A percentile compares a stretch with the other conserved stretches of the same genome.
Conservation (phyloP, 2,888 invertebrate genomes). For the Tetranychus truncatus region DNA sequence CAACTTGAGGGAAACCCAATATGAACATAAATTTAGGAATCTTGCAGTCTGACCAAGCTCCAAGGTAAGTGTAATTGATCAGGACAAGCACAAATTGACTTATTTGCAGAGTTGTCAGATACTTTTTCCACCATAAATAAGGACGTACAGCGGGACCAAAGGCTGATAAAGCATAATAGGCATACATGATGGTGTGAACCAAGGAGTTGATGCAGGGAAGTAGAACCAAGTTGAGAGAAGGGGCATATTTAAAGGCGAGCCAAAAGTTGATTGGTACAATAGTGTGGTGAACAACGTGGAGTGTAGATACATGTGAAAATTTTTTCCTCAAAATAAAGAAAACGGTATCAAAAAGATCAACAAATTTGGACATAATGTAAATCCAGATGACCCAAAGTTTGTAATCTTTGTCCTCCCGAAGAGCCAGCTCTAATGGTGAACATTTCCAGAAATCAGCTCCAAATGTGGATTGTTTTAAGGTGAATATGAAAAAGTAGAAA, state of each 20-base stretch:
- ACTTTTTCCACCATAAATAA: conserved; percentile 28
- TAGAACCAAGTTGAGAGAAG: conserved; percentile 25
- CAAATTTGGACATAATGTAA: conserved; percentile 11
- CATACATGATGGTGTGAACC: conserved; percentile 24
- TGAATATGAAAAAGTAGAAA: not conserved
- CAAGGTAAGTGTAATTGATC: not conserved
- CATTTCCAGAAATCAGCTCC: not conserved
- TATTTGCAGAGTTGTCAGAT: conserved; percentile 27
- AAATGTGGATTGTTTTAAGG: not conserved
- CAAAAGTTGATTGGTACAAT: conserved; percentile 22
- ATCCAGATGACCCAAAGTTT: not conserved
- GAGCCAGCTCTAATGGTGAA: not conserved
- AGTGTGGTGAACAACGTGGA: conserved; percentile 12
- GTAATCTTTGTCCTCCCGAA: not conserved
- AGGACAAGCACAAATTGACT: conserved; percentile 23
- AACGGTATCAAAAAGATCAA: conserved; percentile 11
- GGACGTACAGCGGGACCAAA: conserved; percentile 24
- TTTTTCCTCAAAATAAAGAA: conserved; percentile 13
- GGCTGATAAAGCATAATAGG: conserved; percentile 21
- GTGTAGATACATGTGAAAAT: conserved; percentile 5
- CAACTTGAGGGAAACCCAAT: conserved; percentile 9
- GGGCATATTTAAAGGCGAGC: conserved; percentile 21
- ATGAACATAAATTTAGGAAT: conserved; percentile 12
- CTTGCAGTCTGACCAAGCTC: not conserved
- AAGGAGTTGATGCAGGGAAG: conserved; percentile 26